Evolutionary conservation across 2,113 vertebrate genomes (phyloP).

Genomic region (Polypterus bichir): DNA sequence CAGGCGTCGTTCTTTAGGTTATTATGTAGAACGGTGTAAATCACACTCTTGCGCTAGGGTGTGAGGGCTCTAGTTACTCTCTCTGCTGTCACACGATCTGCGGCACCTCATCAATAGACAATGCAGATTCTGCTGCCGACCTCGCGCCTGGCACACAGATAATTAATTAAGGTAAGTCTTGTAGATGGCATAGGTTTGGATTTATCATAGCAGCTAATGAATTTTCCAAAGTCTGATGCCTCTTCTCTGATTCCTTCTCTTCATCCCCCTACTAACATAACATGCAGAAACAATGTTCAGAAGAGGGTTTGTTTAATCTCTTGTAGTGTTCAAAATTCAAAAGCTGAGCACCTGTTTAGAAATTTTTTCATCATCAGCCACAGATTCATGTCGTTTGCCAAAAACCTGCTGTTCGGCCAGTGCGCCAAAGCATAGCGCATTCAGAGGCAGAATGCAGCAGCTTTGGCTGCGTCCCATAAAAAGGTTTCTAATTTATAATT

Average conservation of each 20-base stretch:
- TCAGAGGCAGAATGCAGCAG: too few species aligned
- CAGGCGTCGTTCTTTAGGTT: not conserved
- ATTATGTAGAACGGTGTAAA: constrained; percentile 9
- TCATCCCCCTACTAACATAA: too few species aligned
- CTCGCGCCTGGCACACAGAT: not conserved
- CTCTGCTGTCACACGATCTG: not conserved
- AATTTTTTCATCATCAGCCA: too few species aligned
- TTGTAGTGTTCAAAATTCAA: too few species aligned
- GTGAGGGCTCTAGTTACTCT: not conserved
- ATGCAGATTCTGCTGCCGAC: not conserved
- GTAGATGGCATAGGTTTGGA: constrained; percentile 4
- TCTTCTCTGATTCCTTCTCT: constrained; percentile 1
- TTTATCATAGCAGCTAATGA: constrained; percentile 7
- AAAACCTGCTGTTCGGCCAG: too few species aligned
- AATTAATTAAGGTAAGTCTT: not conserved
- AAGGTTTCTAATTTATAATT: too few species aligned
- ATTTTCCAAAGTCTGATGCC: constrained; percentile 1
- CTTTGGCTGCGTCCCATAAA: too few species aligned
- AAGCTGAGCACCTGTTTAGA: too few species aligned
- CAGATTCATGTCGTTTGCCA: too few species aligned
- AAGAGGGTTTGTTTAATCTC: too few species aligned
- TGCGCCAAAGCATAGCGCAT: too few species aligned
- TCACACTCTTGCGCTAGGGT: constrained; percentile 1
- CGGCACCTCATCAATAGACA: fast-evolving
- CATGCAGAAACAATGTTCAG: too few species aligned